Evolutionary conservation across 2,113 vertebrate species (phyloP), one percentile per base, ranked within the genome.

Genomic region (Urocynchramus pylzowi): DNA sequence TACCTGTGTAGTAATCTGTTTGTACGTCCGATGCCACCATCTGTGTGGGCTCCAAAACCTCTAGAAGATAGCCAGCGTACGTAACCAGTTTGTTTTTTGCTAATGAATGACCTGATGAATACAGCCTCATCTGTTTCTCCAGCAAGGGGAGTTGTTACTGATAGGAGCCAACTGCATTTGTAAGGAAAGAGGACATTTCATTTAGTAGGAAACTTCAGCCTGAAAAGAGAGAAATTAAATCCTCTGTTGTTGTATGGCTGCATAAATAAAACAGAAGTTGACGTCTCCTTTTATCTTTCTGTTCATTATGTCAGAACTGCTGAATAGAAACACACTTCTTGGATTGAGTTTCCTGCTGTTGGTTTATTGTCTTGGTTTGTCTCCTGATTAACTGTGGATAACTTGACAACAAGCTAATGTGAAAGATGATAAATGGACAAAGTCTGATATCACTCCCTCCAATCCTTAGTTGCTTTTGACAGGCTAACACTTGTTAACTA

Each of bases 261-360:
- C 84, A 97, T 97, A 94, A 97, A 97, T 97, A 97, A 97, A 97
- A 93, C 94, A 97, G 81, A 75, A 94, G 94, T 75, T 93, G 92
- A 94, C 73, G 89, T 97, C 54, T 89, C 61, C 49, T 78, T 94
- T 95, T 97, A 82, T 95, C 84, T 91, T 95, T 56, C 1, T 35
- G 52, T 87, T 64, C 90, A 96, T 96, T 97, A 89, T 97, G 95
- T 97, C 79, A 84, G 93, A 94, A 93, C 69, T 1, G 6, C 73
- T 95, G 90, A 95, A 81, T 77, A 97, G 90, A 91, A 96, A 80
- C 67, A 70, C 47, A 64, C 4, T 0, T 92, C 87, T 96, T 87
- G 82, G 95, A 94, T 97, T 95, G 93, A 87, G 90, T 97, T 97
- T 97, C 97, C 74, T 96, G n/a, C 73, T 94, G 69, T 96, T 96